phyloP scores from a whole-genome alignment of 1,140 invertebrate genomes.

The Megalonaias nervosa region DNA sequence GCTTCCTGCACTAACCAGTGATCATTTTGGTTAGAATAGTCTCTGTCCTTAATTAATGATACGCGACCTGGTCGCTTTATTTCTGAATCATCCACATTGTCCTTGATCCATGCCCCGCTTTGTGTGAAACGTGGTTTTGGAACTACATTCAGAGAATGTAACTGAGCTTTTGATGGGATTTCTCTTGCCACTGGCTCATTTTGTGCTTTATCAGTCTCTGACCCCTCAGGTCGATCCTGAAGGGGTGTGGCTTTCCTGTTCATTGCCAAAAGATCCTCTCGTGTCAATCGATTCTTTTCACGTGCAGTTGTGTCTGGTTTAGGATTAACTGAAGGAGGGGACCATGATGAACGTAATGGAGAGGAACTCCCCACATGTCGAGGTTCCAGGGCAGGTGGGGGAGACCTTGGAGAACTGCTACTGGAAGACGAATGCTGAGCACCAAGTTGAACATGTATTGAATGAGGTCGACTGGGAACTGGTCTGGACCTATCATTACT shows the following conservation, averaged over 20 bases:
- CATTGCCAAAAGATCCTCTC: slow-evolving; percentile 65
- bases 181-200: slow-evolving; percentile 27
- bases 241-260: slow-evolving; percentile 61
- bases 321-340: slow-evolving; percentile 26
- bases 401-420: slow-evolving; percentile 16
- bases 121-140: slow-evolving; percentile 52
- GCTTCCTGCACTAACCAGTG: slow-evolving; percentile 82
- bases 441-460: too few relatives aligned
- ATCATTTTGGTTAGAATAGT: slow-evolving; percentile 57
- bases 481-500: too few relatives aligned
- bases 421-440: not conserved
- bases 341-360: slow-evolving; percentile 12
- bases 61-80: slow-evolving; percentile 11
- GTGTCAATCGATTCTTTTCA: slow-evolving; percentile 35
- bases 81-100: slow-evolving; percentile 17
- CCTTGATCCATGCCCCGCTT: slow-evolving; percentile 49
- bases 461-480: too few relatives aligned
- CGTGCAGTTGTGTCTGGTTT: slow-evolving; percentile 19
- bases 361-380: not conserved
- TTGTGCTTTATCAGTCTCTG: not conserved
- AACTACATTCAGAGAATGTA: slow-evolving; percentile 60
- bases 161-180: slow-evolving; percentile 47
- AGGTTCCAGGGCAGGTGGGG: slow-evolving; percentile 14
- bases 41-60: slow-evolving; percentile 27
- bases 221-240: slow-evolving; percentile 32